Evolutionary conservation across 2,888 invertebrate species (phyloP), one percentile per base, ranked within the genome.

Genomic region (Disparrhopalites patrizii): DNA sequence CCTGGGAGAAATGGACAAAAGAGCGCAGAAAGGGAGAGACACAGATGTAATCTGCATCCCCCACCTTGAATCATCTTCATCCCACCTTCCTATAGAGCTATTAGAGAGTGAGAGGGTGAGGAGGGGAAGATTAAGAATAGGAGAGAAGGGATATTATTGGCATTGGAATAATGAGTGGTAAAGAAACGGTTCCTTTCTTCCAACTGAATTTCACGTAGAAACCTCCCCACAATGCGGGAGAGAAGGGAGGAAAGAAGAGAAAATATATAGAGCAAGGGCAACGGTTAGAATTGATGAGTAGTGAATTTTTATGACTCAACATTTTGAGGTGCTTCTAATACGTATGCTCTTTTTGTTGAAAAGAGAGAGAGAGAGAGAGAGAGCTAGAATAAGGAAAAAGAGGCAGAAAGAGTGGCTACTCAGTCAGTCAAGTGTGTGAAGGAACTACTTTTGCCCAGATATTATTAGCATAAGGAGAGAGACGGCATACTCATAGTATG

Each of bases 231-330:
- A 36, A 47, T 18, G 8, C 18, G 13, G 18, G 47, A 47, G 5
- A 47, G 18, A 47, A 13, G 5, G 47, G 18, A n/a, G 18, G 18
- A n/a, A n/a, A 47, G 18, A 47, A 47, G 13, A 18, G 18, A 7
- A 47, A 47, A 47, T 18, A 50, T 25, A 40, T 3, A 52, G 58
- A 36, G 20, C 33, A 43, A 43, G 58, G 47, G 58, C 47, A 47
- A 58, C 30, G 25, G 28, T 27, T 57, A 8, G 27, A 28, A 28
- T 27, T 52, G 52, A n/a, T 40, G 3, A 47, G 15, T 28, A 58
- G 47, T 58, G 58, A 58, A 43, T 58, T 58, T 58, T 58, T 58
- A 58, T 58, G 27, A 58, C 27, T n/a, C 1, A 47, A 43, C 31
- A 43, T 23, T 56, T 58, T 43, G 43, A 56, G 56, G 56, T 56